These are phyloP conservation scores for Malthinus seriepunctatus DNA, from an alignment of 2,888 invertebrate species.

Conservation along the genomic window DNA sequence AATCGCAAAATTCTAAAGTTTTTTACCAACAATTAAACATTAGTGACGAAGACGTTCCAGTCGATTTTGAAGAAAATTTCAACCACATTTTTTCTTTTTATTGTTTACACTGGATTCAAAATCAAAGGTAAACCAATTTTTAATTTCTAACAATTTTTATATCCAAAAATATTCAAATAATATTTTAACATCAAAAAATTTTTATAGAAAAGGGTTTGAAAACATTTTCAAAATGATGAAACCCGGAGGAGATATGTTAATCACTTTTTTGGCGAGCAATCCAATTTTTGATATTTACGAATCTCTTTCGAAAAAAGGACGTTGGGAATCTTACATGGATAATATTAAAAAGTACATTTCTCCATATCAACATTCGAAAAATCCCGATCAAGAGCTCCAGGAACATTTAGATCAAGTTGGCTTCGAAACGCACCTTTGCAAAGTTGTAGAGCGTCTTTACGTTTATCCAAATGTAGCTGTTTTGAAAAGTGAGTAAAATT, in stretches of 20 bases:
- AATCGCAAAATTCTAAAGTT: constrained; percentile 55
- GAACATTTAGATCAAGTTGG: constrained; percentile 60
- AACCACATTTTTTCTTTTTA: constrained; percentile 78
- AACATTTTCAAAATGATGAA: constrained; percentile 70
- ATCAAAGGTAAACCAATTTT: constrained; percentile 62
- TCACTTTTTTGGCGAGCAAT: constrained; percentile 71
- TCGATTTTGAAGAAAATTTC: constrained; percentile 58
- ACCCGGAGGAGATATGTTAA: constrained; percentile 68
- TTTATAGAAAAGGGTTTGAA: constrained; percentile 60
- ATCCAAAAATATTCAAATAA: background rate
- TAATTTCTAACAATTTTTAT: background rate
- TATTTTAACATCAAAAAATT: no score
- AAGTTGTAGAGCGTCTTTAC: constrained; percentile 58
- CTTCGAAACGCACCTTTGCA: constrained; percentile 61
- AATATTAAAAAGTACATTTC: constrained; percentile 69
- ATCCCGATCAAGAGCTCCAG: constrained; percentile 52
- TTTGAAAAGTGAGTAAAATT: constrained; percentile 44
- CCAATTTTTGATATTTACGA: constrained; percentile 72
- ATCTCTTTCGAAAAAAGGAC: constrained; percentile 58
- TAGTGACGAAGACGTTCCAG: constrained; percentile 56
- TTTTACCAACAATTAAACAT: constrained; percentile 65
- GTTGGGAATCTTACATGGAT: constrained; percentile 67
- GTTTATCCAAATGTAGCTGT: constrained; percentile 56
- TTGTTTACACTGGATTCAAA: constrained; percentile 77
- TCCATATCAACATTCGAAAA: constrained; percentile 65